Evolutionary conservation across 2,888 invertebrate genomes (phyloP).

Genomic region (Troides aeacus): DNA sequence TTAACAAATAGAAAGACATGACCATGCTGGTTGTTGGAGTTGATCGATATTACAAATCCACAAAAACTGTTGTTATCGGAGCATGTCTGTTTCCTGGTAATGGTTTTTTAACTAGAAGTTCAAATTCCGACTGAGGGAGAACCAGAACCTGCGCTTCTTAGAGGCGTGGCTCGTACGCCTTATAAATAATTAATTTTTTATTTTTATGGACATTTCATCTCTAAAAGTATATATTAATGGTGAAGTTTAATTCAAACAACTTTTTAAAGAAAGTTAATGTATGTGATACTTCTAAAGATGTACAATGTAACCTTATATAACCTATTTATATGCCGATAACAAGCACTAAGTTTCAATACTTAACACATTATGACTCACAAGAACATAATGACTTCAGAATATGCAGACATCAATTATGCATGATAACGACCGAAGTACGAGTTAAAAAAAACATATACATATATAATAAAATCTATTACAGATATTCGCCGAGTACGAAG

Average conservation of each 20-base stretch:
- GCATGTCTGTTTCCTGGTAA: too few relatives aligned
- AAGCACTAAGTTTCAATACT: neutral
- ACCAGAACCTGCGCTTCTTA: too few relatives aligned
- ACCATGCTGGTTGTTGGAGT: too few relatives aligned
- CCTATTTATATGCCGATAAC: neutral
- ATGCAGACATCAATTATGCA: conserved; percentile 41
- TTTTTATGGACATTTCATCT: neutral
- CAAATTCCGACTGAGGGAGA: too few relatives aligned
- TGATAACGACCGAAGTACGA: conserved; percentile 32
- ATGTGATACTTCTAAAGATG: too few relatives aligned
- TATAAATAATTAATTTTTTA: neutral
- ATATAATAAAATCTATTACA: conserved; percentile 48
- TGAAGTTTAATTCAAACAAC: neutral
- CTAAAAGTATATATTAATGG: neutral
- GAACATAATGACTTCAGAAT: conserved; percentile 23
- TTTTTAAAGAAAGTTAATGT: too few relatives aligned
- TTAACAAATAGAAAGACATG: too few relatives aligned
- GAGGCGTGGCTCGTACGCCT: too few relatives aligned
- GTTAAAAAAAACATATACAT: conserved; percentile 1
- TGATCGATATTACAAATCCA: too few relatives aligned
- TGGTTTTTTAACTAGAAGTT: too few relatives aligned
- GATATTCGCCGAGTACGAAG: conserved; percentile 92
- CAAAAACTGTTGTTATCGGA: too few relatives aligned
- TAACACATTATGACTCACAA: conserved; percentile 8
- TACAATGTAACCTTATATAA: too few relatives aligned